A percentile compares a stretch with the other conserved stretches of the same genome.
Evolutionary conservation across 2,113 vertebrate species (phyloP).

Genomic region (Aplodontia rufa): DNA sequence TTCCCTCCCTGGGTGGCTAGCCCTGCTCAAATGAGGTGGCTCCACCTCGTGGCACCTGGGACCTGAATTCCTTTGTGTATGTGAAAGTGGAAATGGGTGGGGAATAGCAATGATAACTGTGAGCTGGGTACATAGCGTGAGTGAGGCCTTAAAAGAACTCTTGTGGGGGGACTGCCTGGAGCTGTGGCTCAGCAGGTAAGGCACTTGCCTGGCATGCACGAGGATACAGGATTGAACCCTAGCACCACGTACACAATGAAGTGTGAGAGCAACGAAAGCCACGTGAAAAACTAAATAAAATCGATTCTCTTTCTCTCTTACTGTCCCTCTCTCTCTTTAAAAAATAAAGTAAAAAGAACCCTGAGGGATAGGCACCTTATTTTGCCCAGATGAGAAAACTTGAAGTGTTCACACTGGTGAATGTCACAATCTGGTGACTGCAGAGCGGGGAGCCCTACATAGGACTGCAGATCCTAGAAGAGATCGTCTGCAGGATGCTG

Average conservation of each 20-base stretch:
- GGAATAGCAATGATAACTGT: neutral
- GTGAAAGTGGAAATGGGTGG: neutral
- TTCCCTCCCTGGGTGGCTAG: neutral
- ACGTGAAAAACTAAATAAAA: too few species aligned
- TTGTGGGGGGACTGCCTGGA: too few species aligned
- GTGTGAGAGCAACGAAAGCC: too few species aligned
- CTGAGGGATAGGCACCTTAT: neutral
- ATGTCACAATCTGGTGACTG: neutral
- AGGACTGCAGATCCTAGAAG: neutral
- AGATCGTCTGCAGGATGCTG: neutral
- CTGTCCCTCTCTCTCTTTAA: too few species aligned
- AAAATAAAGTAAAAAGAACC: too few species aligned
- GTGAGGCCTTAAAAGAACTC: neutral
- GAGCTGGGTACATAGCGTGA: neutral
- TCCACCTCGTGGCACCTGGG: accelerated
- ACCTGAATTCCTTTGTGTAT: neutral
- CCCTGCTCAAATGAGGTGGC: neutral
- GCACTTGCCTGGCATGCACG: too few species aligned
- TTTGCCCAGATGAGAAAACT: neutral
- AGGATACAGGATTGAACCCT: too few species aligned
- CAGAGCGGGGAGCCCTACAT: neutral
- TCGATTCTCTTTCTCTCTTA: too few species aligned
- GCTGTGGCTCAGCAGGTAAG: too few species aligned
- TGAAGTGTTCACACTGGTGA: neutral
- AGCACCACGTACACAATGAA: too few species aligned